These are phyloP conservation scores for Otus sunia DNA, from an alignment of 2,113 vertebrate genomes.

Conservation along the genomic window DNA sequence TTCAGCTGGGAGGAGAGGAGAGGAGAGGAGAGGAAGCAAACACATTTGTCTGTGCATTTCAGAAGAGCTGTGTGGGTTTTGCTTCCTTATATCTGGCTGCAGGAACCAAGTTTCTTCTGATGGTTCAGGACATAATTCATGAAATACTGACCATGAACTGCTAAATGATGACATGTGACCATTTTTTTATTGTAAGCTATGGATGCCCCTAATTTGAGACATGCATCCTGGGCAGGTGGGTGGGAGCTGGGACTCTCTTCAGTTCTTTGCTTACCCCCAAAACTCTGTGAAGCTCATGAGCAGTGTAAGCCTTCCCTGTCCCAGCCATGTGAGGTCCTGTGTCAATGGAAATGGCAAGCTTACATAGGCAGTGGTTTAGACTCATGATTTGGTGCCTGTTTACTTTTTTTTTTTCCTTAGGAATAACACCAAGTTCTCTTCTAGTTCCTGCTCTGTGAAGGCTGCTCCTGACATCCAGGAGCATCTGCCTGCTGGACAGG, in stretches of 20 bases:
- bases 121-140: neutral
- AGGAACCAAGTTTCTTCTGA: neutral
- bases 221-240: neutral
- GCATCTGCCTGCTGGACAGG: neutral
- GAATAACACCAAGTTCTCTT: neutral
- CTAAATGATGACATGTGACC: neutral
- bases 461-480: neutral
- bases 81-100: neutral
- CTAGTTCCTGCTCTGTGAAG: neutral
- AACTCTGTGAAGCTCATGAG: neutral
- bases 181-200: neutral
- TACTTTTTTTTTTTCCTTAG: neutral
- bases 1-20: neutral
- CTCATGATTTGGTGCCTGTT: neutral
- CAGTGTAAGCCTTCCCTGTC: fast-evolving
- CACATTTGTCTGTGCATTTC: neutral
- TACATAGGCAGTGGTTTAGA: neutral
- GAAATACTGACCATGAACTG: neutral
- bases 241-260: neutral
- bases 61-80: neutral
- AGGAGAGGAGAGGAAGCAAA: neutral
- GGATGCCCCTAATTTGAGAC: neutral
- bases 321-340: neutral
- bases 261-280: neutral
- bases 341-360: neutral